Conservation (phyloP, 2,888 invertebrate species). For the Dysmachus trigonus region DNA sequence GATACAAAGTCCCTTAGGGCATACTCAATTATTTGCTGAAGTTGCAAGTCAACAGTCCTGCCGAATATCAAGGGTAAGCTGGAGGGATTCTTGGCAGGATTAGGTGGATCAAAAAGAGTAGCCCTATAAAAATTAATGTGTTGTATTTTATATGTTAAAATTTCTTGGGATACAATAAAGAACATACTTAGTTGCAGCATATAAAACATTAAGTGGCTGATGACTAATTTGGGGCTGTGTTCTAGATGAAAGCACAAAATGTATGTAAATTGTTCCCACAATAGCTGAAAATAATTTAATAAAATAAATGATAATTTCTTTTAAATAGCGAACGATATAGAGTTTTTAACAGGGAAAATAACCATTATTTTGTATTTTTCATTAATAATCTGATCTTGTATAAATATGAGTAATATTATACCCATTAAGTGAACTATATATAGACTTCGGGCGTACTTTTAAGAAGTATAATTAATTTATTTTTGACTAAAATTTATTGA, state of each 20-base stretch:
- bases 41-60: slow-evolving; percentile 81
- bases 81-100: slow-evolving; percentile 64
- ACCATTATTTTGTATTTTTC: no score
- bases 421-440: no score
- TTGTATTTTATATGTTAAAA: not conserved
- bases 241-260: slow-evolving; percentile 61
- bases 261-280: slow-evolving; percentile 61
- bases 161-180: not conserved
- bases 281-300: slow-evolving; percentile 55
- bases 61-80: slow-evolving; percentile 84
- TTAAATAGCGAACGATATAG: no score
- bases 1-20: slow-evolving; percentile 81
- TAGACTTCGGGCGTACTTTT: no score
- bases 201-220: slow-evolving; percentile 60
- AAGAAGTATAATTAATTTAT: no score
- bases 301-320: not conserved
- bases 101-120: slow-evolving; percentile 62
- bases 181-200: slow-evolving; percentile 63
- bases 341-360: no score
- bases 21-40: slow-evolving; percentile 84
- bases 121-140: slow-evolving; percentile 54
- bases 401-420: no score
- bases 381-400: no score
- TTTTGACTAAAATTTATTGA: no score
- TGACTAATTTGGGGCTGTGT: slow-evolving; percentile 58